Conservation (phyloP, 2,113 vertebrate genomes). For the Aleadryas rufinucha region DNA sequence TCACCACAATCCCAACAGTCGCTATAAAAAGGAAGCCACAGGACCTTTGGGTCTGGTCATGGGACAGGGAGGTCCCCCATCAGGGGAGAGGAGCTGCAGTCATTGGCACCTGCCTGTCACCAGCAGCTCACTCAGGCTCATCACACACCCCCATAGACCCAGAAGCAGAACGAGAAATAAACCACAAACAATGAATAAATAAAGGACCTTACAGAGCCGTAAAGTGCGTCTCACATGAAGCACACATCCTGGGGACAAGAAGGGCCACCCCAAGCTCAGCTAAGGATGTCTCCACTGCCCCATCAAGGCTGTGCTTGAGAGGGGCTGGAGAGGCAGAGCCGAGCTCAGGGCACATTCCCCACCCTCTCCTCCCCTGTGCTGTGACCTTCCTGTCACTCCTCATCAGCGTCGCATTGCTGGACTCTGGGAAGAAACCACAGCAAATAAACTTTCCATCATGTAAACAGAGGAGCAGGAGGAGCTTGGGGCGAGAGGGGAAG, state of each 20-base stretch:
- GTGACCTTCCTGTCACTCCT: constrained; percentile 54
- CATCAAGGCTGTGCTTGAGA: background rate
- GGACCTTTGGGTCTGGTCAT: fast-evolving
- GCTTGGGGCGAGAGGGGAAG: background rate
- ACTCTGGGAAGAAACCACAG: background rate
- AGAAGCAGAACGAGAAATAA: background rate
- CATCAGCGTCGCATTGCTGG: background rate
- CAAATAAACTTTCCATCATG: constrained; percentile 17
- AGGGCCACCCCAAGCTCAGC: background rate
- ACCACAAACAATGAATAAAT: background rate
- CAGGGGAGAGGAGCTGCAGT: background rate
- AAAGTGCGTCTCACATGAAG: background rate
- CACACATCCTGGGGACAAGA: background rate
- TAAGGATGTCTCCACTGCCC: background rate
- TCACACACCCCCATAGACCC: background rate
- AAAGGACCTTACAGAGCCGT: background rate
- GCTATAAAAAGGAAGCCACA: background rate
- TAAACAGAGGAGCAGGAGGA: constrained; percentile 22
- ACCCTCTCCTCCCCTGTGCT: background rate
- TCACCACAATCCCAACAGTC: fast-evolving
- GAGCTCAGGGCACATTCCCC: background rate
- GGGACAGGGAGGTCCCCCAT: background rate
- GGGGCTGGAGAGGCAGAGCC: background rate
- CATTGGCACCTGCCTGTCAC: background rate
- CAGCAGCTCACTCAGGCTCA: background rate